These are phyloP conservation scores for Bufotes viridis DNA, from an alignment of 2,797 vertebrate species.

Conservation along the genomic window DNA sequence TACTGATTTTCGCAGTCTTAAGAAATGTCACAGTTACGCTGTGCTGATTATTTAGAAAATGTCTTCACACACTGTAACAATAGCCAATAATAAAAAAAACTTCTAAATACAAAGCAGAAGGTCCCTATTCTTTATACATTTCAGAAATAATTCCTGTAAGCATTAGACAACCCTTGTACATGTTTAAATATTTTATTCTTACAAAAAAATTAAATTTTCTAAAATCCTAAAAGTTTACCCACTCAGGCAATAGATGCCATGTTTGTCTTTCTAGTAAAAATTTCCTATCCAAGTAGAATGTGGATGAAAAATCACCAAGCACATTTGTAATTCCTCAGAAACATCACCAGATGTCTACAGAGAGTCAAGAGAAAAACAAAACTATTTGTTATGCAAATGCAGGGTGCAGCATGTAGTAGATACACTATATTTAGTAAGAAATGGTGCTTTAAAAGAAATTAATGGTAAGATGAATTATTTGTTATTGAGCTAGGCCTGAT, in stretches of 20 bases:
- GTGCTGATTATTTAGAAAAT: constrained; percentile 7
- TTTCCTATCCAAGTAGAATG: neutral
- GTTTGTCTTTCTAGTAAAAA: neutral
- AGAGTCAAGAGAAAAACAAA: constrained; percentile 22
- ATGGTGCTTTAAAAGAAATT: neutral
- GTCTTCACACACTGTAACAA: neutral
- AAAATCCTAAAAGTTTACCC: neutral
- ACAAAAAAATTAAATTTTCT: no score
- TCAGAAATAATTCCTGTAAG: neutral
- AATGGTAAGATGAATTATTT: neutral
- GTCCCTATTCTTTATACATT: neutral
- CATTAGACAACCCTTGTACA: neutral
- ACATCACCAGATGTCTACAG: constrained; percentile 18
- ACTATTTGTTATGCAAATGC: neutral
- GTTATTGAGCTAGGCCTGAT: neutral
- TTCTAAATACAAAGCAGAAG: neutral
- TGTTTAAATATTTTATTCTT: neutral
- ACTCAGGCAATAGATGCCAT: neutral
- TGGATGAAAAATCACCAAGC: neutral
- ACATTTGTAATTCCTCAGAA: constrained; percentile 6
- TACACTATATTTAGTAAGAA: neutral
- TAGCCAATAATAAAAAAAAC: neutral
- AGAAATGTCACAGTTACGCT: constrained; percentile 30
- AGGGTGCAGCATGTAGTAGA: neutral
- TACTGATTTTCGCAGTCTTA: constrained; percentile 14